Base-by-base conservation (phyloP, 2,888 invertebrate species). In the Agrotis exclamationis region DNA sequence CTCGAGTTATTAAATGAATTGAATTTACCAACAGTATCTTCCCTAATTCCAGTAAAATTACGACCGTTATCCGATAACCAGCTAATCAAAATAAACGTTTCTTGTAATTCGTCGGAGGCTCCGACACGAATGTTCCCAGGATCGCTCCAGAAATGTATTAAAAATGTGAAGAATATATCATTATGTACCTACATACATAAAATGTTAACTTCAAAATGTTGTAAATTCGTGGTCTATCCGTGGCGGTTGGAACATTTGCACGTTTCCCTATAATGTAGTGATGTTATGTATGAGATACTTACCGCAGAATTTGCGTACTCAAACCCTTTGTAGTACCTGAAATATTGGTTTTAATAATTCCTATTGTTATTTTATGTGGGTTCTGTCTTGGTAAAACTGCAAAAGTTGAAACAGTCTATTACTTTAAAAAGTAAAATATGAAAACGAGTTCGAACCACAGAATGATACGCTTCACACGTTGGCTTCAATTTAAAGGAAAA, bases 271-370 rank as follows among this genome's bases (percentile, higher is more conserved):
- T 45, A 28, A 14, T 33, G 20, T 24, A 22, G 16, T 2, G 18
- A 51, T 6, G 33, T 45, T 16, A 53, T 60, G n/a, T 39, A 33
- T 44, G 33, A 22, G 73, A 45, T 33, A 9, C 7, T 48, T n/a
- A 73, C 48, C 79, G 33, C 79, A 73, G 45, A 54, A 54, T 54
- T 39, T 70, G 33, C 7, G 13, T 51, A 20, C 44, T 39, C 11
- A 39, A 59, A 33, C 44, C 73, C 57, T 59, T 44, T 60, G 54
- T 79, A 44, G 24, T 39, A 53, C 20, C 24, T 4, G 13, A 22
- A 48, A 44, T 56, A 62, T 24, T 56, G 54, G 44, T 72, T n/a
- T n/a, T n/a, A 48, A 53, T 48, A 44, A 48, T 58, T 71, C 33
- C n/a, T n/a, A 60, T 9, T 33, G 44, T 45, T 73, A 73, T 33